Evolutionary conservation across 2,888 invertebrate genomes (phyloP), one percentile per base, ranked within the genome.

Genomic region (Eucera pruinosa): DNA sequence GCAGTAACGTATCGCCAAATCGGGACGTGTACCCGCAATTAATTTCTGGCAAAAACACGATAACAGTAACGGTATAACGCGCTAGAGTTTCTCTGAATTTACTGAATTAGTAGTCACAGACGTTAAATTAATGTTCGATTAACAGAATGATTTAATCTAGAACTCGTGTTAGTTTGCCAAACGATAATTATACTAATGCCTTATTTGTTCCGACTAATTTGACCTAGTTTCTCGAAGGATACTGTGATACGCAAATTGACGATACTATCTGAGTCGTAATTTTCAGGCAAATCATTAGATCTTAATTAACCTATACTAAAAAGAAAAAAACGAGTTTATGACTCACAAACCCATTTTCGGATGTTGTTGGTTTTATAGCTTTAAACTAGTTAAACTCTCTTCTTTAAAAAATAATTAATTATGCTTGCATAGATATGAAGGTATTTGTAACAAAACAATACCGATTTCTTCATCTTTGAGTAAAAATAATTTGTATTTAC

Each of bases 41-140:
- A 68, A 52, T 61, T 57, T 58, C 54, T 69, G 78, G 65, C 73
- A 73, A 25, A 55, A 45, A 7, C 23, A 45, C 36, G 50, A 54
- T 57, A 58, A 43, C 30, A 54, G 62, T 60, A 27, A 39, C 36
- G 30, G 36, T 27, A 30, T 25, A 57, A 25, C 27, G 25, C 11
- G 20, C 43, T 20, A 45, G 23, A 54, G 68, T 54, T 72, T 65
- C 43, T 30, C 33, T 18, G 45, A 54, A 50, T 62, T 77, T 52
- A 27, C 30, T 5, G 25, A 45, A 45, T 68, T 71, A 48, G 43
- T 23, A 60, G 27, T 23, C 50, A 36, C 43, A 11, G 55, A 43
- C 45, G 45, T 60, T 62, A 50, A 77, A 72, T 67, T 77, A 78
- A 73, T 66, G 72, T 69, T 73, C 65, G 78, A 65, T 73, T 78